Base-by-base conservation (phyloP, 23 tunicate genomes). In the Oikopleura dioica region DNA sequence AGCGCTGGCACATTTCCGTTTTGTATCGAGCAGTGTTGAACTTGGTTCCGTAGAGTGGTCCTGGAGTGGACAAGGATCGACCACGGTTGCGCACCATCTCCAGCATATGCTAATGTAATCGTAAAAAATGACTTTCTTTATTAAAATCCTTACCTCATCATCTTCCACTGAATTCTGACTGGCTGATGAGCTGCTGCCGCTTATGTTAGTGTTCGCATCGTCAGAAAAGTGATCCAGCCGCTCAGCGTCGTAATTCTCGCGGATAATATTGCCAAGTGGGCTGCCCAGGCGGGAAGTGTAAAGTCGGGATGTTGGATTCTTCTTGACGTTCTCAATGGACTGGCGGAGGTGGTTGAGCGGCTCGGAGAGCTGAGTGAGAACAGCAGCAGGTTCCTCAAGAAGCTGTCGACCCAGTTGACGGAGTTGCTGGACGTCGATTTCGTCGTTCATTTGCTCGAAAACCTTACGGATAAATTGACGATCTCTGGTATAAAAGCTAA, bases 1-100 rank as follows among this genome's bases (percentile, higher is more conserved):
- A 68, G 9, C 35, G 75, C 35, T 32, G 75, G 26, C 75, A 68
- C 35, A 68, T 30, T 23, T 68, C 75, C 35, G 75, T 68, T 32
- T 68, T 68, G 26, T 68, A 68, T 5, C 35, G 34, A 12, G 35
- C 75, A 9, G 75, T 68, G 26, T 68, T 30, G 75, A 44, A 44
- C 55, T 44, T 44, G 21, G 55, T 44, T 44, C 55, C 55, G 55
- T 44, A 44, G 55, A 44, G 55, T 9, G 55, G 55, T 9, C 55
- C 55, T 21, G 55, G 55, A 9, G 55, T 44, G 9, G 55, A 44
- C 21, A 44, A 44, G 9, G 55, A 44, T 9, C 55, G 55, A 9
- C 55, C 55, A 44, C 55, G 55, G 9, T 9, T 21, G 21, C 55
- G 55, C 9, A 21, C 55, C 55, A 44, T 9, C 21, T 44, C 55